Evolutionary conservation across 1,140 invertebrate species (phyloP), one percentile per base, ranked within the genome.

Genomic region (Ditylenchus dipsaci): DNA sequence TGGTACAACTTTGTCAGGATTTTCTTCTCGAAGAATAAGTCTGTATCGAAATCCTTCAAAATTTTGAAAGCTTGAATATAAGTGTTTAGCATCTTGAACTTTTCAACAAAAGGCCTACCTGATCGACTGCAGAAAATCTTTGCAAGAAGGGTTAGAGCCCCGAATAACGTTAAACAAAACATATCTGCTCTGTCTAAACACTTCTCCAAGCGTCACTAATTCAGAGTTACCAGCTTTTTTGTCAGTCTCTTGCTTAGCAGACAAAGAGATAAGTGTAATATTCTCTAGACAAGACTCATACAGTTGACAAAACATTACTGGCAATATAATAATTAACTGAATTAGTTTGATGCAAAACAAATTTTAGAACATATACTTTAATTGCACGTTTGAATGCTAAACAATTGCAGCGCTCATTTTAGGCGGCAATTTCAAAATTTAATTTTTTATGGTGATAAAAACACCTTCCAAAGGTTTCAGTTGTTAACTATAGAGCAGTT

Each of bases 251-350:
- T 38, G 33, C 3, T 38, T 38, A 7, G 11, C 19, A 27, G 42
- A 63, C 13, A 62, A 21, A 30, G 23, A 15, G 1, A 49, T 49
- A 30, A 66, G 19, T 56, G 64, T 15, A 17, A 66, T 66, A 29
- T 66, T 66, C 33, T 66, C 43, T 21, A 66, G 59, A 30, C 60
- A 66, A 15, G n/a, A 29, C 53, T 66, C 64, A 66, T 42, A 66
- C 13, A 66, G 11, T 60, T 66, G 29, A 23, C 17, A n/a, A 56
- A 57, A 66, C 64, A 66, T 66, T 66, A 15, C 59, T 53, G n/a
- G 3, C n/a, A 26, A 5, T 15, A 53, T 15, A 53, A 53, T 38
- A 38, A 11, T 38, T 3, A 38, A 11, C 33, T 38, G 3, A 5
- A 38, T 11, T 38, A 38, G 11, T 38, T 38, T 38, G n/a, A 38